Base-by-base conservation (phyloP, 2,797 vertebrate species). In the Pachyuromys duprasi region DNA sequence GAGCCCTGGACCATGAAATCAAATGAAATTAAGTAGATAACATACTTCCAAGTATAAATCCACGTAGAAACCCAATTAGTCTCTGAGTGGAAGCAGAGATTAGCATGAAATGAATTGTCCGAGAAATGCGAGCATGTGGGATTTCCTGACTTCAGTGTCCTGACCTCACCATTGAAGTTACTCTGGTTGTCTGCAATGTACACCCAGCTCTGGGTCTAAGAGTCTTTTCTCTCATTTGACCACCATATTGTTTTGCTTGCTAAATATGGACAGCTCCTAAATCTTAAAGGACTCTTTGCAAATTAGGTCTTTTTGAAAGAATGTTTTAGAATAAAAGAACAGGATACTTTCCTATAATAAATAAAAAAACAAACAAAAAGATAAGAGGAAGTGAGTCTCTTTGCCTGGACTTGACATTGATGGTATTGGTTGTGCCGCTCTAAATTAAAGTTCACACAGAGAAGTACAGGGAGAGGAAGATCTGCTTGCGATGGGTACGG, bases 11-110 rank as follows among this genome's bases (percentile, higher is more conserved):
- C 22, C 49, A 83, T 53, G 89, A 70, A 91, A 83, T 24, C 39
- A n/a, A 94, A 83, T 65, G 80, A 89, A 89, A 91, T 53, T 57
- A 90, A 93, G 74, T 94, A 96, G 86, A 90, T 57, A 31, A 89
- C 63, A 36, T 67, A 88, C 93, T 83, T 86, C 33, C 75, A 90
- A 95, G 74, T 53, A 42, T 82, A 83, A 49, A 1, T 49, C 49
- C 49, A 49, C 8, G 49, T 49, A 49, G 49, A 49, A 49, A 49
- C 24, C 69, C 67, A 83, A 89, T 92, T 89, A 95, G 90, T 79
- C 88, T 91, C 69, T 89, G 67, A 33, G 22, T 53, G 3, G 81
- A 78, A 63, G 39, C 69, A 75, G 69, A 95, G 49, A 57, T 89
- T 82, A 78, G 31, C 55, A 67, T 81, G 92, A 70, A 86, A 8